A percentile compares a stretch with the other conserved stretches of the same genome.
Conservation (phyloP, 1,140 invertebrate genomes). For the Apis cerana region DNA sequence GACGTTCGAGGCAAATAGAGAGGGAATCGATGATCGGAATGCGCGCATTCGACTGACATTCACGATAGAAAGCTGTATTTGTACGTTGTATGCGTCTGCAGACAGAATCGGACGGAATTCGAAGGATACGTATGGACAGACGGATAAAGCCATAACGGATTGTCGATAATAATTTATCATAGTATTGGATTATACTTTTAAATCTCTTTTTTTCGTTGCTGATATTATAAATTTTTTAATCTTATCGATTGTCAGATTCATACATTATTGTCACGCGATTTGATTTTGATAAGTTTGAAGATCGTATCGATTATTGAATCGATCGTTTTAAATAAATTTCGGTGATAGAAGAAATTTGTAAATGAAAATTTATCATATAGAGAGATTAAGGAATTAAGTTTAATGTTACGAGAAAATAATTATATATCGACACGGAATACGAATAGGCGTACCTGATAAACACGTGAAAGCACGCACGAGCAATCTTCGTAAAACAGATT, state of each 20-base stretch:
- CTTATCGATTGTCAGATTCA: not conserved
- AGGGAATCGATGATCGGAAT: constrained; percentile 38
- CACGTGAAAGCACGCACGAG: constrained; percentile 41
- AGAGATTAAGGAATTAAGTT: not conserved
- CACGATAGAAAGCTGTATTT: constrained; percentile 58
- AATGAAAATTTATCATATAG: not conserved
- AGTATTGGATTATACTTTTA: not conserved
- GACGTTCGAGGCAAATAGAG: constrained; percentile 51
- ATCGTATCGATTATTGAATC: not conserved
- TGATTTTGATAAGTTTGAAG: not conserved
- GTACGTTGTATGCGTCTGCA: constrained; percentile 30
- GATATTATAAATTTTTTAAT: not conserved
- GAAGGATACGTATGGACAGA: not conserved
- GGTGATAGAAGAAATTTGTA: not conserved
- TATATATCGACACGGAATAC: constrained; percentile 22
- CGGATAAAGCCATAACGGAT: not conserved
- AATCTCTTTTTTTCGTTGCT: not conserved
- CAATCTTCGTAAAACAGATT: constrained; percentile 37
- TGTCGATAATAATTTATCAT: not conserved
- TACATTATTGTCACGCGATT: not conserved
- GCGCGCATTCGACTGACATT: constrained; percentile 62
- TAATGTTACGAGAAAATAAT: not conserved
- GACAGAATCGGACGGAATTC: constrained; percentile 26
- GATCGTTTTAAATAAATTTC: not conserved
- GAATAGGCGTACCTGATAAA: constrained; percentile 35